Conservation (phyloP, 2,797 vertebrate genomes). For the Bucorvus abyssinicus region DNA sequence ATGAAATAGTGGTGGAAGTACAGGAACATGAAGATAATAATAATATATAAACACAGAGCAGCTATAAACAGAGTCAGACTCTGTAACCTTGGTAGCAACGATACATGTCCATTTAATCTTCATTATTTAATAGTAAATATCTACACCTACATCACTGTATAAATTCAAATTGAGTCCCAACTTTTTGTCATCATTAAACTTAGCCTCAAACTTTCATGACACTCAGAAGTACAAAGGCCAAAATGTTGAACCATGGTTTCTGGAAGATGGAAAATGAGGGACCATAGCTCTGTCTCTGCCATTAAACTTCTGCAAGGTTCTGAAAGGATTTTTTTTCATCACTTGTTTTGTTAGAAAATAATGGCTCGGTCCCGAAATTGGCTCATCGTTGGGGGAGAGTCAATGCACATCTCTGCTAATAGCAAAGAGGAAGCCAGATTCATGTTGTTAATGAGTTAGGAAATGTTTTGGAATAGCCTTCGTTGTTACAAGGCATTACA, state of each 20-base stretch:
- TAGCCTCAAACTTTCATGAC: background rate
- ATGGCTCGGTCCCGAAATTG: background rate
- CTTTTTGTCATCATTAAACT: background rate
- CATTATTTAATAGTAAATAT: background rate
- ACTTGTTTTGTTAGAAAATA: background rate
- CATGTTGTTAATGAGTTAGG: background rate
- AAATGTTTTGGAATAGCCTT: constrained; percentile 31
- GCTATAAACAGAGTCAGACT: background rate
- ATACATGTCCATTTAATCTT: background rate
- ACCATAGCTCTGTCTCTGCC: background rate
- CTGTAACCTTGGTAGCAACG: background rate
- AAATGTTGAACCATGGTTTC: background rate
- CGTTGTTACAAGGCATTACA: background rate
- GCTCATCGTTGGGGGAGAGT: background rate
- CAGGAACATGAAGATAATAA: background rate
- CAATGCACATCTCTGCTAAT: background rate
- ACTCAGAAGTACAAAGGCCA: background rate
- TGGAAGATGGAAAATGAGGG: background rate
- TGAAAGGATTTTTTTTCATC: background rate
- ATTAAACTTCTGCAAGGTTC: background rate
- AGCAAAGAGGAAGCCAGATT: background rate
- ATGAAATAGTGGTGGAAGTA: background rate
- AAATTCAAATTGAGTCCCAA: background rate
- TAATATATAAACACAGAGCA: background rate
- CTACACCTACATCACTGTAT: background rate